phyloP scores from a whole-genome alignment of 2,888 invertebrate species.

The Caenorhabditis becei region DNA sequence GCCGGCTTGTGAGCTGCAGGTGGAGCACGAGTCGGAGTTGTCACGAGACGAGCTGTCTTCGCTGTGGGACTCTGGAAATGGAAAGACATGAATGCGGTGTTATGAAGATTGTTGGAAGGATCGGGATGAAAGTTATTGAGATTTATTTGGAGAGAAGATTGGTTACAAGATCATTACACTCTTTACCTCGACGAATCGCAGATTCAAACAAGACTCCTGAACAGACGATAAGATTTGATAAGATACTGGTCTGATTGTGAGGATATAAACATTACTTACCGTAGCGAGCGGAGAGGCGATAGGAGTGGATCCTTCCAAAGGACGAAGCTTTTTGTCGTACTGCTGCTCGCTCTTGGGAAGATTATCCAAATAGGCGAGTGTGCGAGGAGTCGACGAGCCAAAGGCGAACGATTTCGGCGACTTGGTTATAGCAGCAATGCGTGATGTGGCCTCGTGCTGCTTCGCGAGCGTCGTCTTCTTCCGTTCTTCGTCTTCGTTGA shows the following conservation, averaged over 20 bases:
- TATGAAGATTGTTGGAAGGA: background rate
- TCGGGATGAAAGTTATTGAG: background rate
- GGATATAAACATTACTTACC: conserved; percentile 41
- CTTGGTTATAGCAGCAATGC: conserved; percentile 67
- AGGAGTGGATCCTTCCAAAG: conserved; percentile 29
- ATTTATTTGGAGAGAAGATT: background rate
- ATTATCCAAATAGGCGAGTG: conserved; percentile 75
- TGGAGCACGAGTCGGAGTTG: conserved; percentile 34
- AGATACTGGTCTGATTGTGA: too few relatives aligned
- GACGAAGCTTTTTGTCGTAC: conserved; percentile 67
- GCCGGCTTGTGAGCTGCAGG: conserved; percentile 44
- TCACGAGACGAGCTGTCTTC: conserved; percentile 12
- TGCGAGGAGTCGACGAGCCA: conserved; percentile 79
- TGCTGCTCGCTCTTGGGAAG: conserved; percentile 64
- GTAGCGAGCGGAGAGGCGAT: conserved; percentile 19
- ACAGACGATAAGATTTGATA: too few relatives aligned
- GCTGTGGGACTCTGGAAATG: conserved; percentile 33
- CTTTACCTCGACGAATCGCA: conserved; percentile 42
- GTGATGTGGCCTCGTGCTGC: conserved; percentile 76
- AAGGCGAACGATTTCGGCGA: conserved; percentile 76
- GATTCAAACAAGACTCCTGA: conserved; percentile 56
- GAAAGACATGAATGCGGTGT: background rate
- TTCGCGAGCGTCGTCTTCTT: conserved; percentile 65
- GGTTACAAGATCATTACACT: conserved; percentile 16
- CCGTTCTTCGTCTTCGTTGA: conserved; percentile 65